Evolutionary conservation across 92 coral and sea anemone species (phyloP).

Genomic region (Zoanthus solanderi): DNA sequence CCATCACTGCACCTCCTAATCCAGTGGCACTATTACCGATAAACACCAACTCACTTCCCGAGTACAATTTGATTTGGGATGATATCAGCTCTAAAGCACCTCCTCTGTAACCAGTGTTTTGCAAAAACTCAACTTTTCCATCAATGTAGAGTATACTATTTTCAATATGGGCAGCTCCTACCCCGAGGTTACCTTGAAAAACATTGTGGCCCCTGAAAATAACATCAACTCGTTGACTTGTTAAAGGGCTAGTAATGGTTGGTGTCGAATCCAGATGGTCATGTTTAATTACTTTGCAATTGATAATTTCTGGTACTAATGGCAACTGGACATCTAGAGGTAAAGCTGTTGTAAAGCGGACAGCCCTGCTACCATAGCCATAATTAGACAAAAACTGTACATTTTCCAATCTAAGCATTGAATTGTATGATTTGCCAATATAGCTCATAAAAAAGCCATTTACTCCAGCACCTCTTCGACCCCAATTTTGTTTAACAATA

Average conservation of each 20-base stretch:
- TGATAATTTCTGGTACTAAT: slow-evolving; percentile 28
- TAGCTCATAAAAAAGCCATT: slow-evolving; percentile 38
- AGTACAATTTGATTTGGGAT: slow-evolving; percentile 82
- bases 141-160: slow-evolving; percentile 69
- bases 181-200: slow-evolving; percentile 71
- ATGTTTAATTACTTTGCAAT: slow-evolving; percentile 6
- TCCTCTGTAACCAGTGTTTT: slow-evolving; percentile 75
- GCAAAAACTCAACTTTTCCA: slow-evolving; percentile 70
- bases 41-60: slow-evolving; percentile 80
- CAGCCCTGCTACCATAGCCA: slow-evolving; percentile 28
- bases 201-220: slow-evolving; percentile 76
- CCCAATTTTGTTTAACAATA: slow-evolving; percentile 37
- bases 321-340: slow-evolving; percentile 18
- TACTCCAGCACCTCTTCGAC: slow-evolving; percentile 51
- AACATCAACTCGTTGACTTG: slow-evolving; percentile 74
- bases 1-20: slow-evolving; percentile 84
- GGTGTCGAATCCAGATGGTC: slow-evolving; percentile 33
- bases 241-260: slow-evolving; percentile 78
- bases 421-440: not conserved
- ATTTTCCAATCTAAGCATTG: slow-evolving; percentile 12
- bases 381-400: not conserved
- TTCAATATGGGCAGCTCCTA: slow-evolving; percentile 78
- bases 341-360: slow-evolving; percentile 29
- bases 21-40: slow-evolving; percentile 67
- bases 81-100: slow-evolving; percentile 79